Base-by-base conservation (phyloP, 2,888 invertebrate species). In the Chorisops tibialis region DNA sequence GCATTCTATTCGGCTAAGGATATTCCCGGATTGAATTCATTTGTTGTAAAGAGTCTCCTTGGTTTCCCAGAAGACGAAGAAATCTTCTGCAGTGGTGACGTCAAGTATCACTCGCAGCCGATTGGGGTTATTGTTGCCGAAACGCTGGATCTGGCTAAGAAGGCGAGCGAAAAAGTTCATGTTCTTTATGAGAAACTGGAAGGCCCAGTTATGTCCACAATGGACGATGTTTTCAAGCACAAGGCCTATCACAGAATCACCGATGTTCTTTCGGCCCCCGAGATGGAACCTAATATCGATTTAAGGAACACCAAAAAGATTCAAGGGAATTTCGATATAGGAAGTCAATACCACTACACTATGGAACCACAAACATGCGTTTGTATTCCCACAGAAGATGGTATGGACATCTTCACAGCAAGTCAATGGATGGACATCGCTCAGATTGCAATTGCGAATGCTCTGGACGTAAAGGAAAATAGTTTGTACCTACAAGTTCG, bases 281-380 rank as follows among this genome's bases (percentile, higher is more conserved):
- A 30, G 9, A 9, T 1, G 1, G 9, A 41, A 7, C n/a, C 6
- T 9, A 14, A n/a, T 6, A 30, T 7, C 6, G 11, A 11, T 12
- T 6, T 47, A 1, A 11, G 9, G 12, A 35, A 18, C 35, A 21
- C 30, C 3, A 24, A 22, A 4, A 19, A 22, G 5, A 37, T 58
- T 5, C 12, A 58, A 39, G 90, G 89, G 0, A 79, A 79, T 50
- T 75, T 83, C 63, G 79, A 81, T 56, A 68, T 83, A 65, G 86
- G 85, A 4, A 72, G 82, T 6, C 91, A 91, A 71, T 88, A 87
- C 72, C 91, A 91, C 72, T 89, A 83, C 69, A 83, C 85, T 11
- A 87, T 91, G 87, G 91, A 91, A 69, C 83, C 87, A 0, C 88
- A 88, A 43, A 82, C 82, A 0, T 84, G 86, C 63, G 80, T 88